phyloP scores from a whole-genome alignment of 2,113 vertebrate genomes.

The Manacus vitellinus region DNA sequence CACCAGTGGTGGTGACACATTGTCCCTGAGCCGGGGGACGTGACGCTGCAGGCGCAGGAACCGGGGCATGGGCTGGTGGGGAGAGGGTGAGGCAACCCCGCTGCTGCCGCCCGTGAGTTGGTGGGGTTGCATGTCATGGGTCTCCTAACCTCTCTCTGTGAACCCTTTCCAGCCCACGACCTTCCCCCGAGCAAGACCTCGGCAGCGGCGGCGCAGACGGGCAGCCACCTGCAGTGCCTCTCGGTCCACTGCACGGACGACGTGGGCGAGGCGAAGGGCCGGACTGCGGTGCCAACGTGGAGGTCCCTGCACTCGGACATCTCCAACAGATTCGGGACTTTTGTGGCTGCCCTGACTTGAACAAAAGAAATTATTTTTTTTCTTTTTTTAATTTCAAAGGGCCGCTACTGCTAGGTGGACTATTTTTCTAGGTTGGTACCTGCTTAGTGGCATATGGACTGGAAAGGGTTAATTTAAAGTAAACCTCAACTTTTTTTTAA shows the following conservation, averaged over 20 bases:
- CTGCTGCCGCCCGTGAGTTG: neutral
- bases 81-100: neutral
- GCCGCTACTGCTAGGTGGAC: slow-evolving; percentile 76
- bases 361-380: slow-evolving; percentile 54
- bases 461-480: slow-evolving; percentile 84
- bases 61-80: accelerated
- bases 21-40: neutral
- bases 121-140: accelerated
- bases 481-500: slow-evolving; percentile 76
- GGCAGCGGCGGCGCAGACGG: slow-evolving; percentile 78
- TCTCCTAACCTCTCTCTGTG: slow-evolving; percentile 53
- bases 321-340: slow-evolving; percentile 97
- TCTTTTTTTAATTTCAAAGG: slow-evolving; percentile 63
- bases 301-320: slow-evolving; percentile 97
- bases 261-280: slow-evolving; percentile 90
- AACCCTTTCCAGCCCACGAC: slow-evolving; percentile 83
- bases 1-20: accelerated
- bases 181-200: slow-evolving; percentile 87
- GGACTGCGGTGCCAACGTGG: slow-evolving; percentile 92
- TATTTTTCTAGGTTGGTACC: slow-evolving; percentile 79
- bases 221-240: slow-evolving; percentile 95
- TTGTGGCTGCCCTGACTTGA: slow-evolving; percentile 97
- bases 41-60: neutral
- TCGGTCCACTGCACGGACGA: slow-evolving; percentile 98
- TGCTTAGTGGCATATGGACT: slow-evolving; percentile 80